phyloP scores from a whole-genome alignment of 2,888 invertebrate species.

The Schizaphis graminum region DNA sequence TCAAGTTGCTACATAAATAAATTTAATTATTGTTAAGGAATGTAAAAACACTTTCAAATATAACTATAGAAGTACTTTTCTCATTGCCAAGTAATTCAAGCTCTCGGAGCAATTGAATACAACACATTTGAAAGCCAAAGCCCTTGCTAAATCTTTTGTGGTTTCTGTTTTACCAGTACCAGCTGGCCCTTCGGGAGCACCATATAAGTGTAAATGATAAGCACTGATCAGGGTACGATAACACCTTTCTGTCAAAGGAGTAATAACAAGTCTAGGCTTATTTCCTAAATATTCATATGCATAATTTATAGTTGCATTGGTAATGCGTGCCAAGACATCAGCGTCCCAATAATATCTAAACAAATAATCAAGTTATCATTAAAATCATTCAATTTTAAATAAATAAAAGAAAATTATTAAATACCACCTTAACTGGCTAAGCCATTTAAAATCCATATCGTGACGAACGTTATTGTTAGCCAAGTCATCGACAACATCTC shows the following conservation, averaged over 20 bases:
- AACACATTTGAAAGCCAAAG: constrained; percentile 90
- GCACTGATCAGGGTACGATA: constrained; percentile 88
- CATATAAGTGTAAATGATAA: constrained; percentile 85
- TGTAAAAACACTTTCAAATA: constrained; percentile 2
- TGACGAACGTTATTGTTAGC: constrained; percentile 76
- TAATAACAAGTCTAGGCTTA: constrained; percentile 81
- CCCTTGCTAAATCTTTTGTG: constrained; percentile 92
- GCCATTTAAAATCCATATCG: constrained; percentile 87
- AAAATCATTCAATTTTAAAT: background rate
- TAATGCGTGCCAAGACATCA: constrained; percentile 79
- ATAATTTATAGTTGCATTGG: constrained; percentile 83
- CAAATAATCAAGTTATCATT: background rate
- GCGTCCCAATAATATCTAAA: constrained; percentile 81
- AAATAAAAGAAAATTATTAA: background rate
- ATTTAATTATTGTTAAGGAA: no score
- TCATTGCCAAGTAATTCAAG: constrained; percentile 88
- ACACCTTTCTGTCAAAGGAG: constrained; percentile 83
- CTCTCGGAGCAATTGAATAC: constrained; percentile 92
- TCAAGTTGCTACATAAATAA: background rate
- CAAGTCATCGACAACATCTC: constrained; percentile 82
- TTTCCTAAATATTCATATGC: constrained; percentile 91
- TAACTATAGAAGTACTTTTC: constrained; percentile 73
- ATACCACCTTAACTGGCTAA: constrained; percentile 78
- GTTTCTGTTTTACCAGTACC: constrained; percentile 94
- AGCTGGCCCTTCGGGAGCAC: constrained; percentile 88